Evolutionary conservation across 2,888 invertebrate species (phyloP), one percentile per base, ranked within the genome.

Genomic region (Pandemis cinnamomeana): DNA sequence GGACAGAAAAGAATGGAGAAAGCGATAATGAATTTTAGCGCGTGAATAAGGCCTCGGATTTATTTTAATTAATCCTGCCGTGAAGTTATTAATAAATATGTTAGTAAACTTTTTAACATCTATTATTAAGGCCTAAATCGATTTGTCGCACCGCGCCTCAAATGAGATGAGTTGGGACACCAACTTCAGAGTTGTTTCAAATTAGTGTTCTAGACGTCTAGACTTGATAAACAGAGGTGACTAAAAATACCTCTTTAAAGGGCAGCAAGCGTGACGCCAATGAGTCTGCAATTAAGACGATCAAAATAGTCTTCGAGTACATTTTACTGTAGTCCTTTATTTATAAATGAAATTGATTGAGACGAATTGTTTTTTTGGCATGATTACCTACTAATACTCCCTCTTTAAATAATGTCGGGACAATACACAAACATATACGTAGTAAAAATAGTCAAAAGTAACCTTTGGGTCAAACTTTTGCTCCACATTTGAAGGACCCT

Each of bases 401-500:
- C 2, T 36, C 27, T 36, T 36, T 36, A 36, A 36, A 36, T 36
- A 36, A 36, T 36, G 2, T 36, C 27, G 27, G 27, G 27, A 36
- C 27, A 27, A 27, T 27, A 27, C 27, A 44, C 10, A 44, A 10
- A 44, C 3, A 44, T 44, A 10, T 44, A 44, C 7, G 7, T 44
- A 44, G 7, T 7, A 7, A 44, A 44, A 44, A 44, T 8, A 44
- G 8, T 44, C 4, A 36, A 8, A 8, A 44, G 7, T 48, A 6
- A 53, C 55, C 7, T 20, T 46, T 41, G 27, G 46, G 41, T 48
- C 36, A 61, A 66, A n/a, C 10, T 5, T 20, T 15, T 67, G 55
- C 62, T 67, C 71, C 53, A 71, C 55, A 72, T 62, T 67, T 67
- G 60, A 36, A 67, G 44, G 27, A 53, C n/a, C 60, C 61, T 62